Percentiles rank a stretch among this genome's conserved stretches.
Evolutionary conservation across 1,140 invertebrate genomes (phyloP).

Genomic region (Cheumatopsyche charites): DNA sequence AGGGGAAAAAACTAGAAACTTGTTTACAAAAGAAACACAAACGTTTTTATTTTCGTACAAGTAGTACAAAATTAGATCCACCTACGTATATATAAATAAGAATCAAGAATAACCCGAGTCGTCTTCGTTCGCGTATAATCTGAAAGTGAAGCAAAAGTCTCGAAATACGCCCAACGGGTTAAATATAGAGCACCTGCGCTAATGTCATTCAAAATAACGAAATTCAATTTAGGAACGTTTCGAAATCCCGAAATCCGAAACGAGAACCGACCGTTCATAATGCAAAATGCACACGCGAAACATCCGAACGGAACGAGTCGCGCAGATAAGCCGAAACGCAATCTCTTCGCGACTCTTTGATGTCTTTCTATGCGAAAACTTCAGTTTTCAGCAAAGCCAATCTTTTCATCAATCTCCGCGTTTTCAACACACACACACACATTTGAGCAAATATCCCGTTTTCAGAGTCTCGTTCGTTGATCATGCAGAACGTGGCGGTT

Average conservation of each 20-base stretch:
- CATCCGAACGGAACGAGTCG: slow-evolving; percentile 23
- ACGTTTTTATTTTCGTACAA: background rate
- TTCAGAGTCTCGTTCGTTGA: slow-evolving; percentile 55
- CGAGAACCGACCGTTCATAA: slow-evolving; percentile 10
- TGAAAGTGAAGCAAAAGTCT: slow-evolving; percentile 11
- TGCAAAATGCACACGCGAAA: slow-evolving; percentile 20
- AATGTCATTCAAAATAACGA: slow-evolving; percentile 5
- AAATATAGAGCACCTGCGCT: slow-evolving; percentile 14
- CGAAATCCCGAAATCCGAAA: background rate
- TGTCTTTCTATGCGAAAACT: slow-evolving; percentile 12
- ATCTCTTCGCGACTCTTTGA: slow-evolving; percentile 36
- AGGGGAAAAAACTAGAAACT: no score
- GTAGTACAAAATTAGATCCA: slow-evolving; percentile 1
- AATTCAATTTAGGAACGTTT: slow-evolving; percentile 19
- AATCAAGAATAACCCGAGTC: slow-evolving; percentile 7
- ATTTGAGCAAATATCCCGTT: background rate
- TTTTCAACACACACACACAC: background rate
- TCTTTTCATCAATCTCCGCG: background rate
- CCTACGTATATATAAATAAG: slow-evolving; percentile 26
- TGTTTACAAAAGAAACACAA: background rate
- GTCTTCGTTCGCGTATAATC: background rate
- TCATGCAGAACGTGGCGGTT: slow-evolving; percentile 66
- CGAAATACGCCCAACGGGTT: background rate
- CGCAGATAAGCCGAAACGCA: slow-evolving; percentile 34
- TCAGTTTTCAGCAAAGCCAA: background rate